Conservation (phyloP, 1,140 invertebrate genomes). For the Hycleus cichorii region DNA sequence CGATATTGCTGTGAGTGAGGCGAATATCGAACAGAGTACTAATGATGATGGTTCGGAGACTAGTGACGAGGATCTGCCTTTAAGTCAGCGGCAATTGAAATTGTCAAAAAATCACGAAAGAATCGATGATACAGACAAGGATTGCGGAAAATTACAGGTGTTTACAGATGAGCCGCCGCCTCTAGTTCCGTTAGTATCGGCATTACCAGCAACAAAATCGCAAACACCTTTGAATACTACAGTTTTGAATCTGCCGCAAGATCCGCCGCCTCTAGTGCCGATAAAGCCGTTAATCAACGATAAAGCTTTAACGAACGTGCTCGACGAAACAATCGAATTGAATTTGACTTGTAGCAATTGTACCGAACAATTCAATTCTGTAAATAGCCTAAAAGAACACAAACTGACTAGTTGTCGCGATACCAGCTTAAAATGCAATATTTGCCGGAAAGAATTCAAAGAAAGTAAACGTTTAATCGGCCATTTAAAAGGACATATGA, state of each 20-base stretch:
- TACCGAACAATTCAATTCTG: conserved; percentile 20
- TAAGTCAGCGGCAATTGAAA: conserved; percentile 8
- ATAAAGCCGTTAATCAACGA: conserved; percentile 23
- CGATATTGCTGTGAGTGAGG: conserved; percentile 15
- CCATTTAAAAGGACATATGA: conserved; percentile 33
- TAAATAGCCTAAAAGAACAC: conserved; percentile 23
- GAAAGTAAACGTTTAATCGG: conserved; percentile 30
- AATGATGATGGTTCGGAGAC: not conserved
- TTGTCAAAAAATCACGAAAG: not conserved
- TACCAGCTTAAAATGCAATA: conserved; percentile 28
- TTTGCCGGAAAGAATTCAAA: conserved; percentile 31
- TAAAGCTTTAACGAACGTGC: conserved; percentile 11
- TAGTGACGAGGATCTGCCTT: conserved; percentile 21
- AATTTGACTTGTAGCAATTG: conserved; percentile 21
- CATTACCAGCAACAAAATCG: not conserved
- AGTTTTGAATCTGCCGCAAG: conserved; percentile 12
- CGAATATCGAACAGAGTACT: conserved; percentile 7
- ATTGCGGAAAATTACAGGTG: not conserved
- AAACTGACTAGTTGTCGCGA: conserved; percentile 16
- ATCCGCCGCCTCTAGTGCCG: conserved; percentile 31
- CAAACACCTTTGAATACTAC: not conserved
- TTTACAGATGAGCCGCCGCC: conserved; percentile 26
- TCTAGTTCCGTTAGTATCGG: conserved; percentile 24
- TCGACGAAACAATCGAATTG: conserved; percentile 14
- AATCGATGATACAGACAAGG: not conserved